phyloP scores from a whole-genome alignment of 1,140 invertebrate genomes.

The Drosophila ercepeae region DNA sequence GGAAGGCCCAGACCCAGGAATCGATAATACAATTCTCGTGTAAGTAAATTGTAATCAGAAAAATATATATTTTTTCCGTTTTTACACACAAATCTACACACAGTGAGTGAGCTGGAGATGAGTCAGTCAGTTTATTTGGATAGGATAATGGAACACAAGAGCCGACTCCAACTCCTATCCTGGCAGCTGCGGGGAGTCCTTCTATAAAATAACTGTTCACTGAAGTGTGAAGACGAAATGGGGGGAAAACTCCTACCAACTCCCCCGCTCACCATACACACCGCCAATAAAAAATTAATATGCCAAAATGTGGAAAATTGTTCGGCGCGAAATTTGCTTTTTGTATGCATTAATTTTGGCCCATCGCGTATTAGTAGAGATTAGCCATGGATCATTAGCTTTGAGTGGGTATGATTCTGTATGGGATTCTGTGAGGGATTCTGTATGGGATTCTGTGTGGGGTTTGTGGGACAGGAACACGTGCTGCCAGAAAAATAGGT shows the following conservation, averaged over 20 bases:
- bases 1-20: neutral
- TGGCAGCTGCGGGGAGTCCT: constrained; percentile 4
- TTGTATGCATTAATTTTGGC: constrained; percentile 26
- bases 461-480: constrained; percentile 24
- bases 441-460: neutral
- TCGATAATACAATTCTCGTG: neutral
- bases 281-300: constrained; percentile 55
- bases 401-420: constrained; percentile 21
- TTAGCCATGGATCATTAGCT: constrained; percentile 60
- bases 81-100: constrained; percentile 4
- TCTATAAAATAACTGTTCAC: constrained; percentile 35
- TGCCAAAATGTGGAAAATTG: constrained; percentile 61
- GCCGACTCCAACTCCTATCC: constrained; percentile 17
- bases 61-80: neutral
- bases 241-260: constrained; percentile 8
- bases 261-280: neutral
- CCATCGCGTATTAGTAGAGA: constrained; percentile 45
- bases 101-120: constrained; percentile 16
- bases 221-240: constrained; percentile 32
- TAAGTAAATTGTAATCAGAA: neutral
- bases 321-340: constrained; percentile 46
- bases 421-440: neutral
- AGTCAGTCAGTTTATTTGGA: constrained; percentile 55
- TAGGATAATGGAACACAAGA: constrained; percentile 58
- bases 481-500: constrained; percentile 50